Base-by-base conservation (phyloP, 2,888 invertebrate genomes). In the Drosophila monieri region DNA sequence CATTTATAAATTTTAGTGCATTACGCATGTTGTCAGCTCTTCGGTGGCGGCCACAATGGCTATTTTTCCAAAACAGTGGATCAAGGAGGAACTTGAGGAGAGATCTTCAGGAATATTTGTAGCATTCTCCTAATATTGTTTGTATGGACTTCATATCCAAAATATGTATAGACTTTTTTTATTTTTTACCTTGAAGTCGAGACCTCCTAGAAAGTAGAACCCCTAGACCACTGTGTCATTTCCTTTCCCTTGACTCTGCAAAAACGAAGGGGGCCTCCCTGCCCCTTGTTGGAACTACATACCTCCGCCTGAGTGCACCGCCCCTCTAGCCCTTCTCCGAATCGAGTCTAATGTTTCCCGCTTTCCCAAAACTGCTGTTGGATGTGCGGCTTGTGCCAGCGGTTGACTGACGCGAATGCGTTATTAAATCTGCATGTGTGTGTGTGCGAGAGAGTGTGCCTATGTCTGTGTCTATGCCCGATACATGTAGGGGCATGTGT, bases 381-480 rank as follows among this genome's bases (percentile, higher is more conserved):
- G 69, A 67, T 54, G 48, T 88, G 80, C 67, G 86, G 80, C 86
- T 80, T 85, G 75, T 83, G 71, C 71, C 68, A 66, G 76, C 78
- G 84, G 88, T 88, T 84, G 88, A 83, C 66, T 88, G 88, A 88
- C 84, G 88, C 77, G 77, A 70, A 71, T 83, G 88, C 83, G 80
- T 83, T 81, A 85, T 87, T 81, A 87, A 85, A 85, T 81, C 81
- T 81, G 66, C 76, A 78, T 76, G 58, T 74, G 84, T 79, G 73
- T 54, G 49, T 23, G n/a, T 56, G 6, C 8, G 12, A 49, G 12
- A 35, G 47, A 32, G 21, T 23, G 15, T 49, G 44, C 30, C 41
- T 49, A 21, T 46, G 49, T 25, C 57, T 52, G 25, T 30, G 44
- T 62, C 41, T 54, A 49, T 55, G 32, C 49, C 47, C 59, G 49